A percentile compares a stretch with the other conserved stretches of the same genome.
phyloP scores from a whole-genome alignment of 2,113 vertebrate genomes.

The Ascaphus truei region DNA sequence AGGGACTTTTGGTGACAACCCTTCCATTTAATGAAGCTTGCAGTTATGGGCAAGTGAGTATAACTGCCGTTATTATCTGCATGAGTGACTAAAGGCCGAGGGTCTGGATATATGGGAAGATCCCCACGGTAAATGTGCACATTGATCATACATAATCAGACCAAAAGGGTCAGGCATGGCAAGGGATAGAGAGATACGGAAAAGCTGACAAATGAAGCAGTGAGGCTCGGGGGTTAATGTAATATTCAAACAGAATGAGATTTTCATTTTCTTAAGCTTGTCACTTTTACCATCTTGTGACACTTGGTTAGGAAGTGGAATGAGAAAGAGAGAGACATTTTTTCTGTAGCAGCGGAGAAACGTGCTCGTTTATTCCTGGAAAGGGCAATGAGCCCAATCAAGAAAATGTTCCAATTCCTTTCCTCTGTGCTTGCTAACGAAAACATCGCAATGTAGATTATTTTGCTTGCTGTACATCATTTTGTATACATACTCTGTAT shows the following conservation, averaged over 20 bases:
- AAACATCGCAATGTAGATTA: slow-evolving; percentile 6
- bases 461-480: slow-evolving; percentile 11
- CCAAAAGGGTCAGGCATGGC: slow-evolving; percentile 59
- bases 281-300: slow-evolving; percentile 44
- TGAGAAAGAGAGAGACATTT: slow-evolving; percentile 27
- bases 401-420: slow-evolving; percentile 19
- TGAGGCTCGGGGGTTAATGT: slow-evolving; percentile 53
- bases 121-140: slow-evolving; percentile 64
- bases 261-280: slow-evolving; percentile 49
- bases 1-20: slow-evolving; percentile 71
- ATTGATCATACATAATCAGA: slow-evolving; percentile 76
- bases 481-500: slow-evolving; percentile 18
- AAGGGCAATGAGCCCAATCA: slow-evolving; percentile 12
- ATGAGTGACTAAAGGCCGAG: slow-evolving; percentile 66
- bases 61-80: slow-evolving; percentile 76
- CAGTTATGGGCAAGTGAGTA: slow-evolving; percentile 69
- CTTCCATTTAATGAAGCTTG: slow-evolving; percentile 74
- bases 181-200: slow-evolving; percentile 44
- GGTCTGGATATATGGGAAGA: slow-evolving; percentile 62
- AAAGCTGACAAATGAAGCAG: slow-evolving; percentile 64
- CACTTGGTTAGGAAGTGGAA: slow-evolving; percentile 31
- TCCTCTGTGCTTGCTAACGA: slow-evolving; percentile 7
- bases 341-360: background rate
- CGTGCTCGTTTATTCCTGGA: background rate
- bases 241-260: slow-evolving; percentile 56